Evolutionary conservation across 2,797 vertebrate species (phyloP).

Genomic region (Leucoraja ocellata): DNA sequence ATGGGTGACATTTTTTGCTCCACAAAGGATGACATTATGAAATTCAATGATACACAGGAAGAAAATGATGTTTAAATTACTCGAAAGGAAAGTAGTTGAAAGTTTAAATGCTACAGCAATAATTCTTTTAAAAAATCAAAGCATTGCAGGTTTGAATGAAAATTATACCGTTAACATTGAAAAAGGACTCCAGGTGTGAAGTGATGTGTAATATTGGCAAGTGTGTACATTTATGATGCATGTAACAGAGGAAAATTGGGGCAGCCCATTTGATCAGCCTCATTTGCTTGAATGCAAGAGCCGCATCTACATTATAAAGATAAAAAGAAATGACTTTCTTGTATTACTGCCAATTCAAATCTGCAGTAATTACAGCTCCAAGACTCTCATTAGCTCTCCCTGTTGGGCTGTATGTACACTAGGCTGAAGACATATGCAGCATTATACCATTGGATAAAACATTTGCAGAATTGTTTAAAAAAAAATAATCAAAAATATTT

Average conservation of each 20-base stretch:
- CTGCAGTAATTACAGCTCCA: constrained; percentile 6
- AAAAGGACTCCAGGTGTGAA: background rate
- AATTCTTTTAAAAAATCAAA: no score
- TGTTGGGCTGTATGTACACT: background rate
- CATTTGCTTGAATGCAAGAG: background rate
- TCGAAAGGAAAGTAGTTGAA: background rate
- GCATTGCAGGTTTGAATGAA: no score
- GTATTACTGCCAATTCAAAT: background rate
- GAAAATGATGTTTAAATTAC: background rate
- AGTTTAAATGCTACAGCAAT: background rate
- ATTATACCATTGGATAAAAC: background rate
- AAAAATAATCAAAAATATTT: no score
- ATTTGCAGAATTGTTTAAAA: constrained; percentile 10
- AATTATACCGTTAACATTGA: background rate
- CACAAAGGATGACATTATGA: background rate
- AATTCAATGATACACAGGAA: background rate
- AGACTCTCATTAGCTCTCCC: constrained; percentile 17
- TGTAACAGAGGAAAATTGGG: background rate
- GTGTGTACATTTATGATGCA: background rate
- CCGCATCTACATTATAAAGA: background rate
- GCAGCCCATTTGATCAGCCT: background rate
- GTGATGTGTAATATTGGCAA: background rate
- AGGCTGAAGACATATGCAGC: background rate
- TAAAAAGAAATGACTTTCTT: constrained; percentile 10
- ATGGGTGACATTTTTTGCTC: no score